Base-by-base conservation (phyloP, 2,888 invertebrate species). In the Bimastos eiseni region DNA sequence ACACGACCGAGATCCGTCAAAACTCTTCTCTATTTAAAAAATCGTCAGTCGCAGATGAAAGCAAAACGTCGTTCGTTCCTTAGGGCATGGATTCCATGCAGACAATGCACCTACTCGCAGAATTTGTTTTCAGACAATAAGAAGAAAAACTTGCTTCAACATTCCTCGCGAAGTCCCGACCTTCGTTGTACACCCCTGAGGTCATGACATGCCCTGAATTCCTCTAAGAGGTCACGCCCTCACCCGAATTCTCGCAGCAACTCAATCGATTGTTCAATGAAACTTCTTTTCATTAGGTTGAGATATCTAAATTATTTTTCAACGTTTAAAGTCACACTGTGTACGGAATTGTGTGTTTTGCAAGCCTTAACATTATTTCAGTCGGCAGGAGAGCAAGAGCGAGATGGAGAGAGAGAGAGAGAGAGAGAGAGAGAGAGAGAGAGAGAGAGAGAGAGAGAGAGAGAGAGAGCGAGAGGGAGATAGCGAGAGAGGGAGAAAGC, bases 151-250 rank as follows among this genome's bases (percentile, higher is more conserved):
- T n/a, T 70, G 17, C 13, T 21, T 49, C n/a, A 70, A 70, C 70
- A 70, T 70, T 70, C 70, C 70, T n/a, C 70, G n/a, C 70, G n/a
- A 70, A n/a, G 70, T 70, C n/a, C 70, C n/a, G 70, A 70, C 70
- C 70, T 70, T 70, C n/a, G 11, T n/a, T 70, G 70, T 70, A 70
- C 70, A 70, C 30, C 70, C 11, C 70, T n/a, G 70, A 70, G 70
- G 70, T 70, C 70, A 70, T n/a, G 70, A 70, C 70, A 30, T 70
- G 70, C 70, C 70, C 70, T 70, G 70, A 70, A 70, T 70, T 70
- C 13, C 70, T n/a, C 70, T 8, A n/a, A 70, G 55, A 70, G n/a
- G n/a, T 70, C 70, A 70, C 70, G 70, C 70, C 70, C 70, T n/a
- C 30, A 30, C 70, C 70, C 1, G 70, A 70, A 70, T 70, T 70